These are phyloP conservation scores for Thoracochromis brauschi DNA, from an alignment of 2,113 vertebrate genomes.

Conservation along the genomic window DNA sequence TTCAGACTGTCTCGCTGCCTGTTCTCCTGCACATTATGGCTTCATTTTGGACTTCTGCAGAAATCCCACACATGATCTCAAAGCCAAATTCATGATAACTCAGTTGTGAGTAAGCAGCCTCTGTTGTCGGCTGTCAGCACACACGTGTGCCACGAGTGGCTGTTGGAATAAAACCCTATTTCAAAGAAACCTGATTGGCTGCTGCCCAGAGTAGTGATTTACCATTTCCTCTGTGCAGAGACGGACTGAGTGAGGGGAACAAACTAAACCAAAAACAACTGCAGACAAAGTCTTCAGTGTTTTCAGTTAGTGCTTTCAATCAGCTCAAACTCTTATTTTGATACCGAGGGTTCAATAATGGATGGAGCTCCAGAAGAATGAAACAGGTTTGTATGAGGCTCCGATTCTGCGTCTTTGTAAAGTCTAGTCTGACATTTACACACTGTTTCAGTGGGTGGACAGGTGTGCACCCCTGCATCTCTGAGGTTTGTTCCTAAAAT, in stretches of 20 bases:
- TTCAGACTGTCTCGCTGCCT: neutral
- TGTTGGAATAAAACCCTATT: neutral
- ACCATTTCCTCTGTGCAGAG: neutral
- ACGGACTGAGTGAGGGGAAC: neutral
- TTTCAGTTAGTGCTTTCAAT: neutral
- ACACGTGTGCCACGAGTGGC: neutral
- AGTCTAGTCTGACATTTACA: neutral
- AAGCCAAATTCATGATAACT: neutral
- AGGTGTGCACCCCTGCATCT: neutral
- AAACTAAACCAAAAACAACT: neutral
- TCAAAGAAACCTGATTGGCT: neutral
- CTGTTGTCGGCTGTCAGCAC: neutral
- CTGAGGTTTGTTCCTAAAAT: neutral
- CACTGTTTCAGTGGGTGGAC: rapidly evolving
- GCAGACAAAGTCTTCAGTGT: rapidly evolving
- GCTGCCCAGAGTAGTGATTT: neutral
- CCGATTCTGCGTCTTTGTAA: rapidly evolving
- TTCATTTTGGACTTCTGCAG: neutral
- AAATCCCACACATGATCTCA: neutral
- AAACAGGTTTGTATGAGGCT: neutral
- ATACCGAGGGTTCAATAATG: rapidly evolving
- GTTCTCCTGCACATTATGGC: constrained; percentile 1
- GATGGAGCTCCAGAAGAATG: neutral
- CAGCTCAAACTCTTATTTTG: neutral
- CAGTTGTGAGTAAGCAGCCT: neutral